Percentiles rank a stretch among this genome's conserved stretches.
Conservation (phyloP, 2,888 invertebrate species). For the Drosophila suboccidentalis region DNA sequence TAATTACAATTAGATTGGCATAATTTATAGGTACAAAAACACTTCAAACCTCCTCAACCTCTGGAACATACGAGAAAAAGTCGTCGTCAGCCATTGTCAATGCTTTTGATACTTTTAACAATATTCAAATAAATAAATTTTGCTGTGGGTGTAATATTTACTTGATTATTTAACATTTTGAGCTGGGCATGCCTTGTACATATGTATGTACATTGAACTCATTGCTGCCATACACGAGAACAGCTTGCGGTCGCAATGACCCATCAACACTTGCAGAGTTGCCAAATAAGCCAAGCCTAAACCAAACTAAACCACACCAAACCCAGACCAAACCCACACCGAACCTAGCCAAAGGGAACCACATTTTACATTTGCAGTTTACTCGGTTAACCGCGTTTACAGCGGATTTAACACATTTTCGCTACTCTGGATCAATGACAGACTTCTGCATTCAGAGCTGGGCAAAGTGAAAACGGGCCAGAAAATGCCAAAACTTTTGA, state of each 20-base stretch:
- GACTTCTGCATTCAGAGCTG: constrained; percentile 6
- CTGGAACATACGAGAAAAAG: constrained; percentile 14
- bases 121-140: constrained; percentile 7
- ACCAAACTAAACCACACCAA: constrained; percentile 20
- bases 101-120: neutral
- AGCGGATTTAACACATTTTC: constrained; percentile 70
- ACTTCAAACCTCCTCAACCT: constrained; percentile 37
- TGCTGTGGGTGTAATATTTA: neutral
- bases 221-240: neutral
- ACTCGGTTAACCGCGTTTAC: constrained; percentile 74
- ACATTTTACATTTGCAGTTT: constrained; percentile 73
- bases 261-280: constrained; percentile 33
- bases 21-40: neutral
- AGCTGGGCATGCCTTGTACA: neutral
- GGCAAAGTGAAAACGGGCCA: constrained; percentile 47
- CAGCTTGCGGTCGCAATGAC: constrained; percentile 26
- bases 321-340: constrained; percentile 9
- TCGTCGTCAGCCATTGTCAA: constrained; percentile 39
- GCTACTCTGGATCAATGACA: constrained; percentile 25
- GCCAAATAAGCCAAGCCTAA: constrained; percentile 12
- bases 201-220: constrained; percentile 8
- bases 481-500: constrained; percentile 69
- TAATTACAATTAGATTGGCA: neutral
- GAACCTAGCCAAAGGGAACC: constrained; percentile 51
- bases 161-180: constrained; percentile 1